A percentile compares a stretch with the other conserved stretches of the same genome.
Evolutionary conservation across 2,888 invertebrate species (phyloP).

Genomic region (Caradrina clavipalpis): DNA sequence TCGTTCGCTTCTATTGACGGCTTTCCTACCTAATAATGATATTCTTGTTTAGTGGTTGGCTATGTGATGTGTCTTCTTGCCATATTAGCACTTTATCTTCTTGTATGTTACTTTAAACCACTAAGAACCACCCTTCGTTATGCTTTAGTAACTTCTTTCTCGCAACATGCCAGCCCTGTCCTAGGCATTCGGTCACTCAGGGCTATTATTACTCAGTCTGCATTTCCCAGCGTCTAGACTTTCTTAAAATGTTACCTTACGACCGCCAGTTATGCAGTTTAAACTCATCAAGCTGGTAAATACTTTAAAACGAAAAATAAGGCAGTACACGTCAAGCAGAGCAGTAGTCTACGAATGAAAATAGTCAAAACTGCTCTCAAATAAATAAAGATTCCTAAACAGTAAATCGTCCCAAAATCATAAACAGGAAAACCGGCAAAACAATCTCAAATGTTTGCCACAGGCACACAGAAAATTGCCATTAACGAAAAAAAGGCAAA

Average conservation of each 20-base stretch:
- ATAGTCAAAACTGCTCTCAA: neutral
- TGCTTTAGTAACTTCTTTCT: neutral
- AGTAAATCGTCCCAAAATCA: neutral
- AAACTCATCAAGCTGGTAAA: slow-evolving; percentile 36
- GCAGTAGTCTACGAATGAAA: neutral
- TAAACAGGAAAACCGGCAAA: slow-evolving; percentile 15
- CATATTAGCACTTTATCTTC: no score
- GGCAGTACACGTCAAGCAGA: neutral
- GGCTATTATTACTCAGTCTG: slow-evolving; percentile 54
- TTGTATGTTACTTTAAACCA: neutral
- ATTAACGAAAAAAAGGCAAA: slow-evolving; percentile 35
- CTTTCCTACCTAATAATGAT: no score
- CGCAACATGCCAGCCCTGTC: slow-evolving; percentile 40
- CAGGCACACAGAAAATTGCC: slow-evolving; percentile 18
- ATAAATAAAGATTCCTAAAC: neutral
- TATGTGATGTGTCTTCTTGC: no score
- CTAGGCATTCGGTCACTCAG: slow-evolving; percentile 52
- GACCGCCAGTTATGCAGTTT: slow-evolving; percentile 42
- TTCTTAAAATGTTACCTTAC: slow-evolving; percentile 60
- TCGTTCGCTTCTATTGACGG: no score
- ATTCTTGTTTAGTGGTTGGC: no score
- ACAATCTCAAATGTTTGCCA: slow-evolving; percentile 19
- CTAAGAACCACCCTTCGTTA: neutral
- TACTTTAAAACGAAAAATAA: slow-evolving; percentile 16
- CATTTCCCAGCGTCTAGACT: slow-evolving; percentile 61